A percentile compares a stretch with the other conserved stretches of the same genome.
Evolutionary conservation across 2,113 vertebrate species (phyloP).

Genomic region (Grantiella picta): DNA sequence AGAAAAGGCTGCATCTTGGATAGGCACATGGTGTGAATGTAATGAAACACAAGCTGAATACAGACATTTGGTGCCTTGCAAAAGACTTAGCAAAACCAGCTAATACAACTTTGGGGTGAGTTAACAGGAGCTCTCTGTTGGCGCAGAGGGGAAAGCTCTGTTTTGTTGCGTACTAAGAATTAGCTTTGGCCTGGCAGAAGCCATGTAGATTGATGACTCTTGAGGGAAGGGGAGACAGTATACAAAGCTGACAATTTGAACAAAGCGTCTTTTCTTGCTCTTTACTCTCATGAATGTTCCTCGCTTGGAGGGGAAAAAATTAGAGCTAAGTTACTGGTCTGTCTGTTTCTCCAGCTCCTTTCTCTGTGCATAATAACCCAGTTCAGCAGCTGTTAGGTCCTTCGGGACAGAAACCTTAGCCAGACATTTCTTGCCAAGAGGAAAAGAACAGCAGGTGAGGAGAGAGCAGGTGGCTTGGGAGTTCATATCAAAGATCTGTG

Average conservation of each 20-base stretch:
- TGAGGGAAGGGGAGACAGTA: neutral
- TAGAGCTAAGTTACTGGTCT: neutral
- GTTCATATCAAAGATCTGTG: neutral
- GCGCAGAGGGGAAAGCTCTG: neutral
- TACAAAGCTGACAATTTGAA: neutral
- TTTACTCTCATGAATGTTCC: neutral
- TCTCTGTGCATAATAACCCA: neutral
- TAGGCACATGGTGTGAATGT: neutral
- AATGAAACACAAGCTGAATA: neutral
- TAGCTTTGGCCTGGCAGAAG: neutral
- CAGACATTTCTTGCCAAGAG: neutral
- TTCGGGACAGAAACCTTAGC: neutral
- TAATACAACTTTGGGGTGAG: neutral
- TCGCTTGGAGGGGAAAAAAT: neutral
- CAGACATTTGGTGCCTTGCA: neutral
- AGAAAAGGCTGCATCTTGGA: neutral
- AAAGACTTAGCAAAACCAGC: neutral
- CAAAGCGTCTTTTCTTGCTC: neutral
- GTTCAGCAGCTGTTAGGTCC: neutral
- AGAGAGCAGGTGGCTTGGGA: neutral
- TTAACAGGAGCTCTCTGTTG: neutral
- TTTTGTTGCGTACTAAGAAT: neutral
- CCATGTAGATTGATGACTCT: neutral
- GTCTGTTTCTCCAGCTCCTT: neutral
- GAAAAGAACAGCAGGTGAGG: constrained; percentile 20